Evolutionary conservation across 1,140 invertebrate species (phyloP).

Genomic region (Achatina immaculata): DNA sequence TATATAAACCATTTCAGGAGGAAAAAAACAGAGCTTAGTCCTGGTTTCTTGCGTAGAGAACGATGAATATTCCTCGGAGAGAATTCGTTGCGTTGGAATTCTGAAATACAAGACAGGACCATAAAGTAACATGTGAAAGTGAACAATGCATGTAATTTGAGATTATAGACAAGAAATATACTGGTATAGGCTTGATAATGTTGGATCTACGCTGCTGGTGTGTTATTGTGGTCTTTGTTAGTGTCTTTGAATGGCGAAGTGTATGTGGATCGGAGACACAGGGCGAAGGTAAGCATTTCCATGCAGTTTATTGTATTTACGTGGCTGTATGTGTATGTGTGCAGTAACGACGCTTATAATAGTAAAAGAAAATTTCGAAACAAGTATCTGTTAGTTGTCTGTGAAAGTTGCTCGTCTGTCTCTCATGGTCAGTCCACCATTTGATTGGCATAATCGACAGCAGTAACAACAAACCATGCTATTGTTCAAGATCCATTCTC

Average conservation of each 20-base stretch:
- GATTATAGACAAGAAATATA: too few species aligned
- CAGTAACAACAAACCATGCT: too few species aligned
- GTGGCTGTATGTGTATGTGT: too few species aligned
- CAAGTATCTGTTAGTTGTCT: too few species aligned
- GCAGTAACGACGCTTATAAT: too few species aligned
- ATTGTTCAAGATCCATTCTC: too few species aligned
- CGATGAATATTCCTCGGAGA: neutral
- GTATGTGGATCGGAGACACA: neutral
- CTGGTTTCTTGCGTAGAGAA: neutral
- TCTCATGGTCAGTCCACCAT: too few species aligned
- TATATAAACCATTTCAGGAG: neutral
- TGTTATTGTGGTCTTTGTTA: neutral
- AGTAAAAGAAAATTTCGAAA: too few species aligned
- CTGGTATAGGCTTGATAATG: neutral
- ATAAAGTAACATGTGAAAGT: neutral
- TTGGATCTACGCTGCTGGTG: neutral
- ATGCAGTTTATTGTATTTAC: too few species aligned
- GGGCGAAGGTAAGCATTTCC: neutral
- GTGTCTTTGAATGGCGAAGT: neutral
- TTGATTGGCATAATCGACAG: too few species aligned
- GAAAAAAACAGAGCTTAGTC: neutral
- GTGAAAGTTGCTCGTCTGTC: too few species aligned
- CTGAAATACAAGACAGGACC: neutral
- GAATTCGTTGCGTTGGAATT: neutral
- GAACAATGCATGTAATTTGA: too few species aligned